phyloP scores from a whole-genome alignment of 92 coral and sea anemone species.

The Actinostola sp. region DNA sequence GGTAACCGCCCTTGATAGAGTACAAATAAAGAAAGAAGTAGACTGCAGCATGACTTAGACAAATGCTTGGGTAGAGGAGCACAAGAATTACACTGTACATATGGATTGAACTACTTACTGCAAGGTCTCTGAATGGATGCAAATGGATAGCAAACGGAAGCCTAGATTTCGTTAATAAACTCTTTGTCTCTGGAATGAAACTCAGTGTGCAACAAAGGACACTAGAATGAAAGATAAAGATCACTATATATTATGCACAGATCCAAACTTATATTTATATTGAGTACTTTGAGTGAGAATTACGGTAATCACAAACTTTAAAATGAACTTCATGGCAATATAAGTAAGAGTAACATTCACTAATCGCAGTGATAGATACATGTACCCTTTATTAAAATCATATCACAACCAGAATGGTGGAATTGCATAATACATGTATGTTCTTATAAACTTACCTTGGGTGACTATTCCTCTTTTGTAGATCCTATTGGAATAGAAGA shows the following conservation, averaged over 20 bases:
- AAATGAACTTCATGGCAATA: too few relatives aligned
- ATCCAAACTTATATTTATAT: neutral
- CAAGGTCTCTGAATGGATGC: conserved; percentile 95
- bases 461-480: conserved; percentile 80
- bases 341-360: too few relatives aligned
- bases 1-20: too few relatives aligned
- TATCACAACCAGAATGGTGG: too few relatives aligned
- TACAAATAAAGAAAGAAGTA: too few relatives aligned
- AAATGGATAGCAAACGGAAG: conserved; percentile 94
- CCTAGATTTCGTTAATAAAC: conserved; percentile 81
- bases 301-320: too few relatives aligned
- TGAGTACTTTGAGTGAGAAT: neutral
- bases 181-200: conserved; percentile 90
- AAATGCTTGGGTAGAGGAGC: neutral
- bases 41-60: too few relatives aligned
- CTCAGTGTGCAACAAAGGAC: conserved; percentile 90
- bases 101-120: conserved; percentile 49
- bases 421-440: too few relatives aligned
- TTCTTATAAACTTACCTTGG: conserved; percentile 74
- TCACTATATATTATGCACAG: neutral
- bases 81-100: neutral
- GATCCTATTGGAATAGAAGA: conserved; percentile 59
- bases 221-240: conserved; percentile 34
- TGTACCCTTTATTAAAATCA: too few relatives aligned
- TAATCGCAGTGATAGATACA: too few relatives aligned